These are phyloP conservation scores for Falcaria lacertinaria DNA, from an alignment of 2,888 invertebrate species.

Conservation along the genomic window DNA sequence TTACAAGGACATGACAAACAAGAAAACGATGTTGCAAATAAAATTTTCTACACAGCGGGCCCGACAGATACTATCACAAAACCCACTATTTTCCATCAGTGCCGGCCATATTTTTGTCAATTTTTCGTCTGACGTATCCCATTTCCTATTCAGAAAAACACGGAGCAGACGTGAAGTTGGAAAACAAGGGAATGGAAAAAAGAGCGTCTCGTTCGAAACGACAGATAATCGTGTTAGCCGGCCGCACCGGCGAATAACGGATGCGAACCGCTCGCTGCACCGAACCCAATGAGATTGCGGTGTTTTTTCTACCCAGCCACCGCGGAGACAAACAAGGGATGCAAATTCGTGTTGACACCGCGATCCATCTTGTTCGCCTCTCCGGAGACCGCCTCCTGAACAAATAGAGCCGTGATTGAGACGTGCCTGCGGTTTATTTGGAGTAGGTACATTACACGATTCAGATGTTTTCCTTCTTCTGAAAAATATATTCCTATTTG, in stretches of 20 bases:
- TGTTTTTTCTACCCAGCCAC: conserved; percentile 71
- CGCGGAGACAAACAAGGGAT: conserved; percentile 76
- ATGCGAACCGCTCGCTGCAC: conserved; percentile 65
- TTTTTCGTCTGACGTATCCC: conserved; percentile 77
- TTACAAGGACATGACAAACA: conserved; percentile 41
- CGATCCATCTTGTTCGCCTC: conserved; percentile 78
- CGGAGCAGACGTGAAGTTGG: conserved; percentile 72
- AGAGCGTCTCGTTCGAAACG: conserved; percentile 72
- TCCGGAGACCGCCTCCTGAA: conserved; percentile 68
- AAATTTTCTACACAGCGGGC: conserved; percentile 45
- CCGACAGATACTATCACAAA: conserved; percentile 69
- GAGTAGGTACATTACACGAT: conserved; percentile 41
- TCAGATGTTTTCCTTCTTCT: conserved; percentile 48
- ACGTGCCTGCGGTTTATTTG: conserved; percentile 57
- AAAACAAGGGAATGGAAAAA: conserved; percentile 77
- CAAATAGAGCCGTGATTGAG: conserved; percentile 74
- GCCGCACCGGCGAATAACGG: conserved; percentile 73
- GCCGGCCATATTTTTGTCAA: conserved; percentile 76
- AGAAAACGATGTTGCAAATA: conserved; percentile 64
- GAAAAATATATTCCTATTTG: conserved; percentile 38
- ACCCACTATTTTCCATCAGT: conserved; percentile 72
- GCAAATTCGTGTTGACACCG: conserved; percentile 79
- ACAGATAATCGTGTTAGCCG: conserved; percentile 78
- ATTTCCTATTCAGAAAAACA: conserved; percentile 78
- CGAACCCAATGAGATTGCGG: conserved; percentile 74